Base-by-base conservation (phyloP, 2,113 vertebrate genomes). In the Laticauda laticaudata region DNA sequence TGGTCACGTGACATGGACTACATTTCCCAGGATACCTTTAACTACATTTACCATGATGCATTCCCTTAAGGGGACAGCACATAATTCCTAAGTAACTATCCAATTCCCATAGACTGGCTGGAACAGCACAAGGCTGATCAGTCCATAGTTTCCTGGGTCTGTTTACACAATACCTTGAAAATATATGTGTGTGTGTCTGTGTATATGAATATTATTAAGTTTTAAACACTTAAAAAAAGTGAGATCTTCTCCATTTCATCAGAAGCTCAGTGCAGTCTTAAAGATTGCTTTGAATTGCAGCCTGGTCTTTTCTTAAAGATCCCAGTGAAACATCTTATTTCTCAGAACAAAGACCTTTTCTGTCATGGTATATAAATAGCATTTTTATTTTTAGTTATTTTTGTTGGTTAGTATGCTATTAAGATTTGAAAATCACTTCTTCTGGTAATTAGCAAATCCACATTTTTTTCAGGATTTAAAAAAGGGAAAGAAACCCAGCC, bases 401-500 rank as follows among this genome's bases (percentile, higher is more conserved):
- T 64, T 81, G 55, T 64, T 90, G 56, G 45, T 29, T 45, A 87
- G 45, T n/a, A 21, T 90, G 87, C 89, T 90, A 90, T 90, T 96
- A 95, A 96, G 96, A 98, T 97, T 96, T 96, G 95, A 96, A 97
- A 96, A 97, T 95, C 95, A 57, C 95, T 90, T 97, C 91, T 94
- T 95, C 54, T 93, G 43, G 90, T 94, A 97, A 96, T 97, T 98
- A 97, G 95, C 20, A 97, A 97, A 98, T 97, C 97, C 97, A 93
- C 92, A 96, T 95, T 94, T 97, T 97, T 95, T 97, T 94, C 34
- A 94, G 91, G 69, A 93, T 95, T 61, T 4, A 10, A 29, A 94
- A 56, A 88, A 56, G 23, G 88, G 54, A 51, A 55, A 45, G 1
- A 1, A 34, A 14, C 34, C 55, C 88, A 92, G 85, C 94, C 93